These are phyloP conservation scores for Sebastes oblongus DNA, from an alignment of 2,797 vertebrate species.

Conservation along the genomic window DNA sequence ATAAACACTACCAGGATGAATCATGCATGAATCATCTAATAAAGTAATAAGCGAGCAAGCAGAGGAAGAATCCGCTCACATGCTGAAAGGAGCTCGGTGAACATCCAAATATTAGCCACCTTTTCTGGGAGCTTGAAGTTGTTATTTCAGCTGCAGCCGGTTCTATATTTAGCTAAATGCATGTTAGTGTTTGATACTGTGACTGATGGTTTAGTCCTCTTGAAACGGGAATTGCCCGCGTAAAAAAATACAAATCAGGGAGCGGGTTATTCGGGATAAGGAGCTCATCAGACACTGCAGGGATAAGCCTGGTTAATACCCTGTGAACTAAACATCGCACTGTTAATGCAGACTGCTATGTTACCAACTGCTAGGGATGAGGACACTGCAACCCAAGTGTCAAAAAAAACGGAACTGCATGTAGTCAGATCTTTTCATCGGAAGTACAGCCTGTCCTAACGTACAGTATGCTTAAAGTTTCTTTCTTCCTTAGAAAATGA, in stretches of 20 bases:
- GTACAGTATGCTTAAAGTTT: not conserved
- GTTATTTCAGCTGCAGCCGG: not conserved
- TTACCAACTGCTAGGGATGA: slow-evolving; percentile 26
- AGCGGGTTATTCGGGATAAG: slow-evolving; percentile 44
- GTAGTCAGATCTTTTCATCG: slow-evolving; percentile 2
- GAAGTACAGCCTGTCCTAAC: not conserved
- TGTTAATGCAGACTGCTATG: slow-evolving; percentile 48
- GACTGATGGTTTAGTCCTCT: slow-evolving; percentile 24
- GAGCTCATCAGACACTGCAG: slow-evolving; percentile 57
- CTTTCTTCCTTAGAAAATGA: not conserved
- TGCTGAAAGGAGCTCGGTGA: slow-evolving; percentile 34
- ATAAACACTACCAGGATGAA: slow-evolving; percentile 48
- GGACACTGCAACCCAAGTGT: slow-evolving; percentile 52
- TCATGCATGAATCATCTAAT: slow-evolving; percentile 58
- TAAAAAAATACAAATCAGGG: not conserved
- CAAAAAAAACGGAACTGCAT: not conserved
- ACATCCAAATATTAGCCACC: slow-evolving; percentile 7
- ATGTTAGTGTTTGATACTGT: slow-evolving; percentile 27
- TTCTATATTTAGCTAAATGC: slow-evolving; percentile 31
- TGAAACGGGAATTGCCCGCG: slow-evolving; percentile 8
- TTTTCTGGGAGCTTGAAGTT: slow-evolving; percentile 11
- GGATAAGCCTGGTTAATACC: slow-evolving; percentile 67
- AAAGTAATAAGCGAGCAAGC: slow-evolving; percentile 17
- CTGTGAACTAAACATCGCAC: slow-evolving; percentile 62
- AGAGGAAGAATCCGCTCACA: slow-evolving; percentile 19